Base-by-base conservation (phyloP, 92 coral and sea anemone genomes). In the Epizoanthus scotinus region DNA sequence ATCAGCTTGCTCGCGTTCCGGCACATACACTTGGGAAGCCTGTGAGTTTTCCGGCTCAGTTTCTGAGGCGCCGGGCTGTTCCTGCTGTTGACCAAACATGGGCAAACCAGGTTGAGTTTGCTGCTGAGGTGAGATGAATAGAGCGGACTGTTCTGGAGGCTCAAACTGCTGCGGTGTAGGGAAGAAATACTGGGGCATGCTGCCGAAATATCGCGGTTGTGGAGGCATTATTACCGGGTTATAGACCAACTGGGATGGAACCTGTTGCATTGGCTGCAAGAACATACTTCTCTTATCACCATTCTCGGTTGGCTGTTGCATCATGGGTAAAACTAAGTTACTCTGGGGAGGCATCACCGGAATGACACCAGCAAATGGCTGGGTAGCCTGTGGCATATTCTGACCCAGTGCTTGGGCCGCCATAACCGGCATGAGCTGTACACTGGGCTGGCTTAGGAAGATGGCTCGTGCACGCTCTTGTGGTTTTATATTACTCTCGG, bases 241-340 rank as follows among this genome's bases (percentile, higher is more conserved):
- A 53, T 58, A 58, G 38, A 75, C 27, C 44, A 81, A 78, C 72
- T 82, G 79, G 15, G 87, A 25, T 24, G 83, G 87, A 29, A 84
- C 59, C 78, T 85, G 89, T 58, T 79, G 84, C 70, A 89, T 13
- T 13, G 95, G 77, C 67, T 87, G 87, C 44, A 84, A 19, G 67
- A 87, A 50, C 27, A 87, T 68, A n/a, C 77, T 71, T 29, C 85
- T 77, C 60, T 73, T 84, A 0, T 69, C 85, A 3, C 34, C 69
- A 57, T 75, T 75, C 5, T 38, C 56, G 14, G 36, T 25, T 58
- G 81, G 69, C 7, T 75, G 81, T 59, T 75, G 81, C 18, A 75
- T 26, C 57, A 75, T 24, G 15, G 81, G 81, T 2, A 75, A 20
- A 4, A 75, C 12, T 14, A 75, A 19, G 27, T 78, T 70, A 26